phyloP scores from a whole-genome alignment of 2,797 vertebrate genomes.

The Fundulus diaphanus region DNA sequence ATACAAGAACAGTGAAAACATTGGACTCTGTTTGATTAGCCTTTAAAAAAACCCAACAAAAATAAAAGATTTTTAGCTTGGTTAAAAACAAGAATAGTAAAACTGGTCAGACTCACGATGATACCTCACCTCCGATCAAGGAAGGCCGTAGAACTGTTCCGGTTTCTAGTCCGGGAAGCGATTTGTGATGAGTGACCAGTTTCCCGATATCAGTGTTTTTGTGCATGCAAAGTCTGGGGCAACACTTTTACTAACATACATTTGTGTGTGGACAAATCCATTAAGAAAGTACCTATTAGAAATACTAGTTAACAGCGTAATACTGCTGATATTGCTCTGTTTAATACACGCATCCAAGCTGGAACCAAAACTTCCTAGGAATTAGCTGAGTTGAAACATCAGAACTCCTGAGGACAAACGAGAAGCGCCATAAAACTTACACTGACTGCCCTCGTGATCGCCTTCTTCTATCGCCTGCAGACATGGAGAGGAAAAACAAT shows the following conservation, averaged over 20 bases:
- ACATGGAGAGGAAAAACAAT: accelerated
- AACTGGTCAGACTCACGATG: background rate
- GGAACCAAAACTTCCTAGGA: too few relatives aligned
- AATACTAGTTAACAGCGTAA: background rate
- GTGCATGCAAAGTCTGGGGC: background rate
- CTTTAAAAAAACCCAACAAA: too few relatives aligned
- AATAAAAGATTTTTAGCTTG: background rate
- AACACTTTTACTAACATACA: background rate
- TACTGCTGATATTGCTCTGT: background rate
- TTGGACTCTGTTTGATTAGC: too few relatives aligned
- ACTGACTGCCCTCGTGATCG: background rate
- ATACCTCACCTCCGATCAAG: background rate
- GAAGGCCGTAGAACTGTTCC: background rate
- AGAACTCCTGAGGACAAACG: too few relatives aligned
- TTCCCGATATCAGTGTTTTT: background rate
- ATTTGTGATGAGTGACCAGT: too few relatives aligned
- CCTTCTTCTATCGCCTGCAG: background rate
- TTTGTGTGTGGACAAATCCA: background rate
- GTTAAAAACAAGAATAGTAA: background rate
- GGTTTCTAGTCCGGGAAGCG: background rate
- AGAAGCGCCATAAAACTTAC: background rate
- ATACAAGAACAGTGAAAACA: background rate
- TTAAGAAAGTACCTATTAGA: background rate
- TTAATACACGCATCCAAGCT: background rate
- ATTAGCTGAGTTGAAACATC: background rate